A percentile compares a stretch with the other conserved stretches of the same genome.
Evolutionary conservation across 2,797 vertebrate species (phyloP).

Genomic region (Salarias fasciatus): DNA sequence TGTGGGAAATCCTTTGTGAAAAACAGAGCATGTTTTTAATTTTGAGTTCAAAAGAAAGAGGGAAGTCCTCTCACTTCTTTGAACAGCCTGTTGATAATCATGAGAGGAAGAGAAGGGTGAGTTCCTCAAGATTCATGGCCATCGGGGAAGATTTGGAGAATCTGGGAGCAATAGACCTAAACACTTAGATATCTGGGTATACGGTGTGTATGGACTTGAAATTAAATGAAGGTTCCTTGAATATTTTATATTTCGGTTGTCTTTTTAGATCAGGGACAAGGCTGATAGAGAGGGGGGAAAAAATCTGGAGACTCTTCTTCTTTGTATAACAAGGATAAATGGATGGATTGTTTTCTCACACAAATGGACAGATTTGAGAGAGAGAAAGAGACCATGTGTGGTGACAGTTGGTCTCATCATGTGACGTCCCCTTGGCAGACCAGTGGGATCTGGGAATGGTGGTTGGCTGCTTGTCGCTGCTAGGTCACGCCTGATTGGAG

Average conservation of each 20-base stretch:
- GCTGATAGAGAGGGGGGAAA: no score
- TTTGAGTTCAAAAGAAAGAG: slow-evolving; percentile 16
- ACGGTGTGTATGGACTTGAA: slow-evolving; percentile 1
- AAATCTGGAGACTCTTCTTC: neutral
- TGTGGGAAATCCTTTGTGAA: slow-evolving; percentile 52
- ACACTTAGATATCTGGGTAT: slow-evolving; percentile 32
- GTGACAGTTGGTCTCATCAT: slow-evolving; percentile 80
- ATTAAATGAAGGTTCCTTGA: no score
- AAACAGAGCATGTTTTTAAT: slow-evolving; percentile 38
- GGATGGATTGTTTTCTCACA: slow-evolving; percentile 51
- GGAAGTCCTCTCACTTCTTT: slow-evolving; percentile 27
- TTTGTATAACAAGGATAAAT: slow-evolving; percentile 42
- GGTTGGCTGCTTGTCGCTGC: slow-evolving; percentile 65
- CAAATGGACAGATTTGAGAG: slow-evolving; percentile 64
- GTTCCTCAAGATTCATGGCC: slow-evolving; percentile 24
- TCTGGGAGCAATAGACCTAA: slow-evolving; percentile 37
- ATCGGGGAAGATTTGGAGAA: slow-evolving; percentile 32
- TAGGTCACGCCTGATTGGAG: slow-evolving; percentile 72
- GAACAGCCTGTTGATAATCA: slow-evolving; percentile 29
- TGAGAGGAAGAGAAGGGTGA: slow-evolving; percentile 23
- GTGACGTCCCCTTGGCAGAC: slow-evolving; percentile 70
- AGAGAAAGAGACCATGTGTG: slow-evolving; percentile 72
- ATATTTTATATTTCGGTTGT: no score
- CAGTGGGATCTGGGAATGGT: slow-evolving; percentile 59
- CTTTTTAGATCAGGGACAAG: neutral